phyloP scores from a whole-genome alignment of 2,113 vertebrate species.

The Amphiprion percula region DNA sequence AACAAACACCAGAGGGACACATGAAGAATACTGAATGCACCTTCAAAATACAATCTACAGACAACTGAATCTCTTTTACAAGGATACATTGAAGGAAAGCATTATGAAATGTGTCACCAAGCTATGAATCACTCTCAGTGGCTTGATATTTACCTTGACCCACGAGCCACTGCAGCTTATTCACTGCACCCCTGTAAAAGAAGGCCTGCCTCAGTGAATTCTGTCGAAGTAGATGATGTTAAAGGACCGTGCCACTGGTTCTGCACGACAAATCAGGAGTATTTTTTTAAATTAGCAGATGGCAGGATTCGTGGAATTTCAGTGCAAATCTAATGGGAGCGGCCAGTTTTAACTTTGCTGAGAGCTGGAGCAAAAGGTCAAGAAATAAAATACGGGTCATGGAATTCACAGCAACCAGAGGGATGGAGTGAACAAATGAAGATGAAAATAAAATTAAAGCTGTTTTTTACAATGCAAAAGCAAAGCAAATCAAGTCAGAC shows the following conservation, averaged over 20 bases:
- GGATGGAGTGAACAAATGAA: too few species aligned
- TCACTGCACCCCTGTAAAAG: slow-evolving; percentile 33
- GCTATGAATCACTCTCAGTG: slow-evolving; percentile 56
- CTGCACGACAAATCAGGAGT: neutral
- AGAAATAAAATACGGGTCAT: too few species aligned
- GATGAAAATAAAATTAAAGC: too few species aligned
- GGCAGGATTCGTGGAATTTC: too few species aligned
- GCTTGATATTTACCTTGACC: slow-evolving; percentile 69
- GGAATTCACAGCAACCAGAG: too few species aligned
- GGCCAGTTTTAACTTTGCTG: too few species aligned
- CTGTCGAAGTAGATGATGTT: neutral
- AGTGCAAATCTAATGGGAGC: too few species aligned
- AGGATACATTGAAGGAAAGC: slow-evolving; percentile 53
- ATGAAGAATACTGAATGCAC: slow-evolving; percentile 32
- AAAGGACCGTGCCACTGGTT: neutral
- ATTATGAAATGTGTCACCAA: slow-evolving; percentile 55
- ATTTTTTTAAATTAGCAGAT: neutral
- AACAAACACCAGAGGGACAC: neutral
- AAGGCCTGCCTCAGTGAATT: neutral
- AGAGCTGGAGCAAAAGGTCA: too few species aligned
- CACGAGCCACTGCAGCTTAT: slow-evolving; percentile 33
- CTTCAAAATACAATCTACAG: slow-evolving; percentile 36
- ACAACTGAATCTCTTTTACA: slow-evolving; percentile 43
- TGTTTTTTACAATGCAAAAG: too few species aligned
- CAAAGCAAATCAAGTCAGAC: too few species aligned